Conservation (phyloP, 1,140 invertebrate genomes). For the Microplitis mediator region DNA sequence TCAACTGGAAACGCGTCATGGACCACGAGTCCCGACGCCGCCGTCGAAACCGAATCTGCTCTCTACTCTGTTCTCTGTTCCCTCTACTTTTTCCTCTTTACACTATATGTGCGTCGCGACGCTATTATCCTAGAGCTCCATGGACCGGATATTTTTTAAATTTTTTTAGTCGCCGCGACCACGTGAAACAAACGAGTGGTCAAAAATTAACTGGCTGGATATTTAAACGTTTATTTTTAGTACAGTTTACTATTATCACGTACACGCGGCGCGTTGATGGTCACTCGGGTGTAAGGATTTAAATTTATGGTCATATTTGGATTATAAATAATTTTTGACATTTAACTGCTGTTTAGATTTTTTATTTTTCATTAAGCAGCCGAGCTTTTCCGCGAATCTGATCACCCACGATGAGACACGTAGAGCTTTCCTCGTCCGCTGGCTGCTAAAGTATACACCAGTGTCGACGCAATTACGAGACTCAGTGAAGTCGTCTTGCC, state of each 20-base stretch:
- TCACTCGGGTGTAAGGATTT: neutral
- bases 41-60: slow-evolving; percentile 25
- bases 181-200: slow-evolving; percentile 1
- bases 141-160: slow-evolving; percentile 2
- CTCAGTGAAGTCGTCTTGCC: neutral
- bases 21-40: slow-evolving; percentile 36
- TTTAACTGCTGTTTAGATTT: too few relatives aligned
- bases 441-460: neutral
- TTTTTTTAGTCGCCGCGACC: slow-evolving; percentile 5
- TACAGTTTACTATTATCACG: neutral
- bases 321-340: too few relatives aligned
- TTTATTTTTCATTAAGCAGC: neutral
- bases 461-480: slow-evolving; percentile 1
- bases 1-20: slow-evolving; percentile 49
- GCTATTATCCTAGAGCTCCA: slow-evolving; percentile 11
- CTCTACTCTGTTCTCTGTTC: neutral
- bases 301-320: too few relatives aligned
- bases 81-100: too few relatives aligned
- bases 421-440: neutral
- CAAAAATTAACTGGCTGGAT: slow-evolving; percentile 1
- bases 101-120: slow-evolving; percentile 10
- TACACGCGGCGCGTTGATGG: neutral
- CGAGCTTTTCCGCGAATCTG: neutral
- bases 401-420: neutral
- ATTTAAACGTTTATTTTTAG: neutral